Conservation (phyloP, 2,888 invertebrate genomes). For the Agriopis leucophaearia region DNA sequence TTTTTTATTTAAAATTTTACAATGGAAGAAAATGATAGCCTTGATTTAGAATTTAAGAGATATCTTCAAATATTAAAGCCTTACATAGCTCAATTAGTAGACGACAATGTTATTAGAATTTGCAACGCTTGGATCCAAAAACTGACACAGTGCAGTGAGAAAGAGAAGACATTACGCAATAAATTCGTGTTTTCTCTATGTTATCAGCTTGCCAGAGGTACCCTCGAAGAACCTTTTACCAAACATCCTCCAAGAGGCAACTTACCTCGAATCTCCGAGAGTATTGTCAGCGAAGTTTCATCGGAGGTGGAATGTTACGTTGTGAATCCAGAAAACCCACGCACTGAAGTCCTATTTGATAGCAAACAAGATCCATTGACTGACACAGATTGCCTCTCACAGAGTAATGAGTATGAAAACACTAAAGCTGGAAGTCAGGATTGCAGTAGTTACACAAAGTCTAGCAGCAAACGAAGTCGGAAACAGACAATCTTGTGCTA, state of each 20-base stretch:
- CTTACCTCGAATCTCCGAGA: constrained; percentile 60
- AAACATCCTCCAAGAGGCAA: constrained; percentile 58
- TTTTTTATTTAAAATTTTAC: constrained; percentile 22
- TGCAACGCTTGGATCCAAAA: constrained; percentile 78
- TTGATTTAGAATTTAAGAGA: constrained; percentile 73
- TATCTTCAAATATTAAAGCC: constrained; percentile 74
- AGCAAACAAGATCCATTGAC: constrained; percentile 51
- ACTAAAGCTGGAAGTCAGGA: constrained; percentile 41
- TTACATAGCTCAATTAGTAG: constrained; percentile 66
- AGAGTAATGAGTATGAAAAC: constrained; percentile 46
- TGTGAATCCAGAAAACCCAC: constrained; percentile 59
- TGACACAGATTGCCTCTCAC: constrained; percentile 57
- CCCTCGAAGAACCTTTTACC: constrained; percentile 69
- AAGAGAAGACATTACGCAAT: constrained; percentile 70
- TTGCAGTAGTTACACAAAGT: constrained; percentile 47
- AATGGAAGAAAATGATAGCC: constrained; percentile 66
- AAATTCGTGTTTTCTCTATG: constrained; percentile 74
- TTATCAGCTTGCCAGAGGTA: constrained; percentile 73
- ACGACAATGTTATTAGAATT: constrained; percentile 64
- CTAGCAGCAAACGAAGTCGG: constrained; percentile 20
- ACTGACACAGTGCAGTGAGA: constrained; percentile 61
- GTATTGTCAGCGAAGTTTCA: constrained; percentile 60
- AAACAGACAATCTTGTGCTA: constrained; percentile 53
- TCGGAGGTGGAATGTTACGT: constrained; percentile 66
- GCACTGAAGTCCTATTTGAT: constrained; percentile 58